Conservation (phyloP, 2,888 invertebrate species). For the Globia sparganii region DNA sequence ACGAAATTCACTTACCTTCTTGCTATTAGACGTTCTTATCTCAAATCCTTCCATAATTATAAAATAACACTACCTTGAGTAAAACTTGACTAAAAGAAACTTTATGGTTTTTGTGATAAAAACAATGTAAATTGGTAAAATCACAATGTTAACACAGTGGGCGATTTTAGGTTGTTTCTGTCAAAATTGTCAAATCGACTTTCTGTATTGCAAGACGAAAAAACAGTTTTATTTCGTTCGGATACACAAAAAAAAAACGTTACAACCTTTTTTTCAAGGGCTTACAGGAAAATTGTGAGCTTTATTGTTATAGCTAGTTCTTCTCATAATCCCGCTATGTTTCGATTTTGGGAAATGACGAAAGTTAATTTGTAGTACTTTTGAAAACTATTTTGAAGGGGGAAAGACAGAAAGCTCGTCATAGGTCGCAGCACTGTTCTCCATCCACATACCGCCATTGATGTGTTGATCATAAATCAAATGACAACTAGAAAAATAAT, state of each 20-base stretch:
- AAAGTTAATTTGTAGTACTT: background rate
- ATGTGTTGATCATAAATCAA: background rate
- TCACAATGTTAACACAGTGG: constrained; percentile 5
- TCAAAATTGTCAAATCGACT: constrained; percentile 11
- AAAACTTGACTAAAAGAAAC: background rate
- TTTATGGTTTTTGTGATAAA: constrained; percentile 3
- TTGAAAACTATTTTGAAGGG: background rate
- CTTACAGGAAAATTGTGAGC: background rate
- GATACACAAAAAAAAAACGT: constrained; percentile 14
- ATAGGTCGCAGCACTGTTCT: background rate
- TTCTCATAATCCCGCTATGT: background rate
- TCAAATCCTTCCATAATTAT: constrained; percentile 84
- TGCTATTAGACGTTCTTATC: constrained; percentile 81
- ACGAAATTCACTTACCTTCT: constrained; percentile 77
- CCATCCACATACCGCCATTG: background rate
- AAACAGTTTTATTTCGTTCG: constrained; percentile 1
- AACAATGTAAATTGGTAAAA: constrained; percentile 18
- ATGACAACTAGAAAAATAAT: too few species aligned
- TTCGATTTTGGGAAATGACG: background rate
- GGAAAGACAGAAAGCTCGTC: background rate
- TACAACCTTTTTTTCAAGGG: background rate
- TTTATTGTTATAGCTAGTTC: background rate
- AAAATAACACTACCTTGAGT: background rate
- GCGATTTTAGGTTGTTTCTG: constrained; percentile 37
- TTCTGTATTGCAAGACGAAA: constrained; percentile 11